Evolutionary conservation across 1,140 invertebrate species (phyloP).

Genomic region (Mizuhopecten yessoensis): DNA sequence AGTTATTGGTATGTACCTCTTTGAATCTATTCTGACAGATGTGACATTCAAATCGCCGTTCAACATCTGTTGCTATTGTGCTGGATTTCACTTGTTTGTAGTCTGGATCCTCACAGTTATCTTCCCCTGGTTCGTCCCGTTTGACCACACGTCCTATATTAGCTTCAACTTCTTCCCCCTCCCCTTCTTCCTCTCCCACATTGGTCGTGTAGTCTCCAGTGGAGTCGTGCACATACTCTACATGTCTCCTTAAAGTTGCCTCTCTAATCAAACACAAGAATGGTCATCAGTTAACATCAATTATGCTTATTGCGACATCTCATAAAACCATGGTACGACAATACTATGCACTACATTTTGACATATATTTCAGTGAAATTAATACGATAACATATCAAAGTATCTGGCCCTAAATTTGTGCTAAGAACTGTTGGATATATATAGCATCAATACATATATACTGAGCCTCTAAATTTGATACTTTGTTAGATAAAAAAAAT

Average conservation of each 20-base stretch:
- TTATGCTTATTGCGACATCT: not conserved
- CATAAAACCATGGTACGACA: no score
- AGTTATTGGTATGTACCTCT: conserved; percentile 69
- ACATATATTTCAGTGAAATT: no score
- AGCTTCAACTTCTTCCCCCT: conserved; percentile 62
- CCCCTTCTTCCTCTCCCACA: conserved; percentile 58
- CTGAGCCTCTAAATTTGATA: no score
- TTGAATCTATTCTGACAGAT: conserved; percentile 76
- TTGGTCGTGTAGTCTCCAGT: conserved; percentile 63
- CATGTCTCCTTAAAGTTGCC: conserved; percentile 77
- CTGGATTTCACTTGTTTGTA: conserved; percentile 20
- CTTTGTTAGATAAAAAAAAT: no score
- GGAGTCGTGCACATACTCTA: conserved; percentile 75
- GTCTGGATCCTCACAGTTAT: not conserved
- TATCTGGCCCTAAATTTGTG: no score
- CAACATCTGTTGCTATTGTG: conserved; percentile 43
- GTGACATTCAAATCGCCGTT: conserved; percentile 71
- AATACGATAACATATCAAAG: no score
- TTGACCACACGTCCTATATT: conserved; percentile 25
- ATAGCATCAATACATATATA: no score
- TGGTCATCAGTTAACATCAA: no score
- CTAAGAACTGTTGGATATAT: no score
- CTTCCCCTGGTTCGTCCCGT: not conserved
- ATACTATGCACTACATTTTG: no score
- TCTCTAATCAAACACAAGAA: conserved; percentile 65